A percentile compares a stretch with the other conserved stretches of the same genome.
Evolutionary conservation across 2,113 vertebrate genomes (phyloP).

Genomic region (Setophaga coronata): DNA sequence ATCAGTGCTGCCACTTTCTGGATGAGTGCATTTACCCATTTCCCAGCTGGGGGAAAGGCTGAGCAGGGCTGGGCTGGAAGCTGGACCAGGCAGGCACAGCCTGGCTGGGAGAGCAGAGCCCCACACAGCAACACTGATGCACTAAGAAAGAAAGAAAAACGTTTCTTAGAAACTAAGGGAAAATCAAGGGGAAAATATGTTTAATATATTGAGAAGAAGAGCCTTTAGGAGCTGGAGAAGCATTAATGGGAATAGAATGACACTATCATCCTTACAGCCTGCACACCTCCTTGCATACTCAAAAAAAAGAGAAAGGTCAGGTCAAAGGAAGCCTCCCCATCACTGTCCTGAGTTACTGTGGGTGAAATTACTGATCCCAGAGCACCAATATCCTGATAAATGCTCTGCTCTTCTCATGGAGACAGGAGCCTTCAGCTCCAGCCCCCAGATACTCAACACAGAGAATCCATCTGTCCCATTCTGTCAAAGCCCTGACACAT

Average conservation of each 20-base stretch:
- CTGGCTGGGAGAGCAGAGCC: background rate
- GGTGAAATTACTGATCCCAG: background rate
- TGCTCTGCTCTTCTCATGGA: background rate
- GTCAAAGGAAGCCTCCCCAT: background rate
- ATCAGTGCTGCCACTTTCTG: background rate
- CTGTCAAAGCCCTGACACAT: background rate
- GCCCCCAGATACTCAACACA: background rate
- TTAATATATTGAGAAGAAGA: background rate
- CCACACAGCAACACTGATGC: fast-evolving
- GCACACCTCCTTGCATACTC: background rate
- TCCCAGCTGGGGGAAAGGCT: background rate
- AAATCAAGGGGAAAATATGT: background rate
- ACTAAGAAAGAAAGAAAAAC: background rate
- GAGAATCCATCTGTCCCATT: background rate
- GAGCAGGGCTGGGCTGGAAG: background rate
- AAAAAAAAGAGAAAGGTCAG: background rate
- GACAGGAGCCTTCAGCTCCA: background rate
- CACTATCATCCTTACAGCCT: background rate
- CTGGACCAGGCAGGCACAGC: background rate
- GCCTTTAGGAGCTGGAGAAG: background rate
- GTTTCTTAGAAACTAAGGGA: background rate
- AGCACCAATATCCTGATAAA: background rate
- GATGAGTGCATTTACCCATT: background rate
- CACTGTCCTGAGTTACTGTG: background rate
- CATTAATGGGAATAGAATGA: background rate